Percentiles rank a stretch among this genome's conserved stretches.
Conservation (phyloP, 1,140 invertebrate species). For the Drosophila pallidifrons region DNA sequence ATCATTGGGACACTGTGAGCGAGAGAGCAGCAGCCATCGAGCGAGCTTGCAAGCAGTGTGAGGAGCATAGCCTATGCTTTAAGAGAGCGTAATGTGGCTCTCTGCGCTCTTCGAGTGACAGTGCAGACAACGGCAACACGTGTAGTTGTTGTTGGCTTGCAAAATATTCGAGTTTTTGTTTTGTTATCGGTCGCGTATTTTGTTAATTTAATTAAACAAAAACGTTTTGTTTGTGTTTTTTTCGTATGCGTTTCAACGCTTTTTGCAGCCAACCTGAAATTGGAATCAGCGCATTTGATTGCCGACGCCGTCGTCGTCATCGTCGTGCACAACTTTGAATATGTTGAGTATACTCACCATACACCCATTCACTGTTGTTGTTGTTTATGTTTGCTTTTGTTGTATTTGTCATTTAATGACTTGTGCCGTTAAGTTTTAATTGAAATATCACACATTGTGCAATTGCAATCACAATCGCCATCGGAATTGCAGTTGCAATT, state of each 20-base stretch:
- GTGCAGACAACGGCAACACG: slow-evolving; percentile 59
- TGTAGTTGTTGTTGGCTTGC: slow-evolving; percentile 60
- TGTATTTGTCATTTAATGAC: slow-evolving; percentile 75
- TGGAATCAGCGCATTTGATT: slow-evolving; percentile 65
- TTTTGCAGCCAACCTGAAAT: slow-evolving; percentile 60
- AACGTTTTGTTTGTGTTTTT: slow-evolving; percentile 80
- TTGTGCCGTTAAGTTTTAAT: slow-evolving; percentile 76
- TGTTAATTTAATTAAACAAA: slow-evolving; percentile 83
- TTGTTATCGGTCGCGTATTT: slow-evolving; percentile 72
- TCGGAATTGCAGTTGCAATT: slow-evolving; percentile 28
- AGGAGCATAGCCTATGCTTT: slow-evolving; percentile 34
- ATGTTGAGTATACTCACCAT: slow-evolving; percentile 58
- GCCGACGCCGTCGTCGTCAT: slow-evolving; percentile 24
- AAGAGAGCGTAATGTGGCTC: slow-evolving; percentile 39
- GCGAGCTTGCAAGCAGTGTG: slow-evolving; percentile 22
- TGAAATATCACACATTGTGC: slow-evolving; percentile 79
- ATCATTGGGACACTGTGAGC: slow-evolving; percentile 24
- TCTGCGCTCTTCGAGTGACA: slow-evolving; percentile 33
- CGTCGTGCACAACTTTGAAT: slow-evolving; percentile 70
- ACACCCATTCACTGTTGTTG: slow-evolving; percentile 30
- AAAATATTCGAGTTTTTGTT: slow-evolving; percentile 75
- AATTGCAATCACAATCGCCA: slow-evolving; percentile 21
- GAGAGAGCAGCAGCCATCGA: slow-evolving; percentile 14
- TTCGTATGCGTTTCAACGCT: slow-evolving; percentile 11
- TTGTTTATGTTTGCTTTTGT: slow-evolving; percentile 22